Evolutionary conservation across 2,797 vertebrate species (phyloP).

Genomic region (Anguilla marmorata): DNA sequence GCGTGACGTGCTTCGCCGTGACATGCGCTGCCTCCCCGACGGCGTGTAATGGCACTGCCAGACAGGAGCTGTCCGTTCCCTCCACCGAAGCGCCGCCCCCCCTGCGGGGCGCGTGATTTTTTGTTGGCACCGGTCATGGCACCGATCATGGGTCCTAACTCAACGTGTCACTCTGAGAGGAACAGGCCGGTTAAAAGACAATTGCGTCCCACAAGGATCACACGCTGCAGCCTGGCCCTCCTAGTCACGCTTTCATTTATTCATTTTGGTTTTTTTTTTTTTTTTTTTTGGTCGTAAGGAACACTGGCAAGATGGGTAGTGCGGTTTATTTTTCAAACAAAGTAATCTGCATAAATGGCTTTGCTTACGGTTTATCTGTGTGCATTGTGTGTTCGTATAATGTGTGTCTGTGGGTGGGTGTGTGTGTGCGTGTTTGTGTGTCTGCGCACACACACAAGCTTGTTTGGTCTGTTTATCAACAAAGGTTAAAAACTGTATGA

Average conservation of each 20-base stretch:
- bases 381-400: not conserved
- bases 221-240: not conserved
- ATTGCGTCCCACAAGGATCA: constrained; percentile 26
- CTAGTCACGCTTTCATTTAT: constrained; percentile 33
- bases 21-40: constrained; percentile 75
- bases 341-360: constrained; percentile 20
- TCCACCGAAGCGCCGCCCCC: constrained; percentile 66
- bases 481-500: not conserved
- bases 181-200: constrained; percentile 29
- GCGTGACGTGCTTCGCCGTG: constrained; percentile 68
- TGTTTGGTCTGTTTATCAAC: not conserved
- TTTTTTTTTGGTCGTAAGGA: not conserved
- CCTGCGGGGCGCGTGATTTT: constrained; percentile 73
- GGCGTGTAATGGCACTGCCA: constrained; percentile 67
- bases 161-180: constrained; percentile 66
- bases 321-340: not conserved
- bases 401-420: not conserved
- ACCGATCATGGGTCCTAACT: constrained; percentile 67
- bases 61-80: constrained; percentile 74
- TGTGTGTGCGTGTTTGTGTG: not conserved
- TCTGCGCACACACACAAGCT: not conserved
- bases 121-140: constrained; percentile 65
- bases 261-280: not conserved
- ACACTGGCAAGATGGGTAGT: not conserved
- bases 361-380: not conserved